Percentiles rank a stretch among this genome's conserved stretches.
phyloP scores from a whole-genome alignment of 2,797 vertebrate species.

The Alosa sapidissima region DNA sequence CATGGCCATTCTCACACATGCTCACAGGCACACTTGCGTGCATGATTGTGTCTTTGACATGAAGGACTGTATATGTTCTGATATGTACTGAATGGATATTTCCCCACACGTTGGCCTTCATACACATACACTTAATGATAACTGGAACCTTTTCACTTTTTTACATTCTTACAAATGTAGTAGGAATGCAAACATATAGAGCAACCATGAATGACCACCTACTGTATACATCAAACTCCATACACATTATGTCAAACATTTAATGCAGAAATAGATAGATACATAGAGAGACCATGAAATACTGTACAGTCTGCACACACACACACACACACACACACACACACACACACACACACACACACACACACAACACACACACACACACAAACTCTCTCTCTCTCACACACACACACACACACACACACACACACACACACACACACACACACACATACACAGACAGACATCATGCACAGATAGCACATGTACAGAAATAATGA shows the following conservation, averaged over 20 bases:
- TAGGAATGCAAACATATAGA: too few relatives aligned
- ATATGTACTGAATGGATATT: neutral
- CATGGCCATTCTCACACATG: slow-evolving; percentile 7
- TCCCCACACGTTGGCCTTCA: neutral
- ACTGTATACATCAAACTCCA: too few relatives aligned
- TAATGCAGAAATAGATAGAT: neutral
- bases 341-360: neutral
- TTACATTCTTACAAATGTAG: neutral
- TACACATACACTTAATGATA: neutral
- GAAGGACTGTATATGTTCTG: neutral
- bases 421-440: neutral
- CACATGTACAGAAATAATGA: neutral
- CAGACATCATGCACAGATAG: neutral
- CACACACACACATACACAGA: slow-evolving; percentile 5
- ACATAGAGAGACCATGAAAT: neutral
- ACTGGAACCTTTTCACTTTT: neutral
- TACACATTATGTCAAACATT: neutral
- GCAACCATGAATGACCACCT: too few relatives aligned
- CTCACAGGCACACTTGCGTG: neutral
- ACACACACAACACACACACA: slow-evolving; percentile 9
- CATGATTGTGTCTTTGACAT: neutral
- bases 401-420: neutral
- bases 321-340: neutral
- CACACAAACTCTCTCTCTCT: neutral
- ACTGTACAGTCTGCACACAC: neutral